Evolutionary conservation across 2,113 vertebrate genomes (phyloP), one percentile per base, ranked within the genome.

Genomic region (Electrona antarctica): DNA sequence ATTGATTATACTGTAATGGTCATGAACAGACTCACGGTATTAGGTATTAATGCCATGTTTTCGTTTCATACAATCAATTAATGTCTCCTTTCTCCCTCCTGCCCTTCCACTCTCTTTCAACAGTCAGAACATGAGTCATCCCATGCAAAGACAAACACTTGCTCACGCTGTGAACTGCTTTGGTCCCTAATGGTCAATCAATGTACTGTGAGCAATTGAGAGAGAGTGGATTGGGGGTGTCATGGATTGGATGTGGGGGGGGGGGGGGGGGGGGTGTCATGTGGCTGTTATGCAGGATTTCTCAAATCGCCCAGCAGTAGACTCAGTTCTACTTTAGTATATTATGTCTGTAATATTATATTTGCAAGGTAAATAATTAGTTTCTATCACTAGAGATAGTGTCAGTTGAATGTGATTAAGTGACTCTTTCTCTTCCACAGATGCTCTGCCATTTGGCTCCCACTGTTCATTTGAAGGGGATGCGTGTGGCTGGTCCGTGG

Each of bases 391-490:
- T n/a, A 41, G 33, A 41, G 3, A 41, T 41, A 41, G 33, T 41
- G 33, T 41, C 33, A 41, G 33, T 41, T 41, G 5, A 41, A 41
- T 6, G 33, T 41, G 33, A 41, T 41, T 41, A 41, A 41, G 33
- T 4, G 1, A 41, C 33, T 68, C 7, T 65, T n/a, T 4, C 50
- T 88, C 45, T 45, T 77, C 15, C 51, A 15, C 85, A 95, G 95
- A 88, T 65, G 79, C 61, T 63, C 88, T 96, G 67, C 95, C 95
- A 1, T 73, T 87, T 7, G 95, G 95, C 6, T 92, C 95, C 13
- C 89, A 95, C 6, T 97, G 96, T 68, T 95, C 94, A 0, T 97
- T 97, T 87, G 95, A 97, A 80, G 74, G 76, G 13, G 93, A 93
- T 60, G 65, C 73, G 0, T 97, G 96, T 74, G 94, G 94, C 45